Percentiles rank a stretch among this genome's conserved stretches.
Evolutionary conservation across 2,797 vertebrate species (phyloP).

Genomic region (Gambelia wislizenii): DNA sequence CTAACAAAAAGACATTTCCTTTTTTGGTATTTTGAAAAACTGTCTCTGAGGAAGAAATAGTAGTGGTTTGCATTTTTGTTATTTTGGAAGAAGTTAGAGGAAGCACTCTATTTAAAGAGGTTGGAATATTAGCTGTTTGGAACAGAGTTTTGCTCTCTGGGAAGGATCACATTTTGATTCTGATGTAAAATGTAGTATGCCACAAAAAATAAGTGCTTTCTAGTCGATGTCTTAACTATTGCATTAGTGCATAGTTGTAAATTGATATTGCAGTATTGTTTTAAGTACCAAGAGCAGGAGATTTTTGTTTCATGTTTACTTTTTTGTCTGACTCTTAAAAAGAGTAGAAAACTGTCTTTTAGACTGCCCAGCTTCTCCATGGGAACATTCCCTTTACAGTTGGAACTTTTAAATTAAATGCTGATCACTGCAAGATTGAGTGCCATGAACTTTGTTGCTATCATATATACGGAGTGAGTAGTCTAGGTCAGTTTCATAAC

Average conservation of each 20-base stretch:
- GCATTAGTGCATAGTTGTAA: neutral
- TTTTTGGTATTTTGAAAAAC: constrained; percentile 43
- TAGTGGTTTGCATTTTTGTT: constrained; percentile 9
- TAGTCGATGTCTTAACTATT: neutral
- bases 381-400: neutral
- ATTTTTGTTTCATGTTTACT: neutral
- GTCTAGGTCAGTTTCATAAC: constrained; percentile 21
- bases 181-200: neutral
- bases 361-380: neutral
- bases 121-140: neutral
- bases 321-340: neutral
- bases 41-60: constrained; percentile 19
- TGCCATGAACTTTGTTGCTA: constrained; percentile 47
- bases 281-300: neutral
- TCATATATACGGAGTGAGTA: too few relatives aligned
- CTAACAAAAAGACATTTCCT: constrained; percentile 42
- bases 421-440: constrained; percentile 47
- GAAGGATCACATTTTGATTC: neutral
- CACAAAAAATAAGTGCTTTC: constrained; percentile 1
- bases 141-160: neutral
- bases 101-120: constrained; percentile 3
- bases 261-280: neutral
- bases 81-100: constrained; percentile 12
- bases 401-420: constrained; percentile 56
- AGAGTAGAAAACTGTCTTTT: neutral